These are phyloP conservation scores for Nomada goodeniana DNA, from an alignment of 2,888 invertebrate species.

Conservation along the genomic window DNA sequence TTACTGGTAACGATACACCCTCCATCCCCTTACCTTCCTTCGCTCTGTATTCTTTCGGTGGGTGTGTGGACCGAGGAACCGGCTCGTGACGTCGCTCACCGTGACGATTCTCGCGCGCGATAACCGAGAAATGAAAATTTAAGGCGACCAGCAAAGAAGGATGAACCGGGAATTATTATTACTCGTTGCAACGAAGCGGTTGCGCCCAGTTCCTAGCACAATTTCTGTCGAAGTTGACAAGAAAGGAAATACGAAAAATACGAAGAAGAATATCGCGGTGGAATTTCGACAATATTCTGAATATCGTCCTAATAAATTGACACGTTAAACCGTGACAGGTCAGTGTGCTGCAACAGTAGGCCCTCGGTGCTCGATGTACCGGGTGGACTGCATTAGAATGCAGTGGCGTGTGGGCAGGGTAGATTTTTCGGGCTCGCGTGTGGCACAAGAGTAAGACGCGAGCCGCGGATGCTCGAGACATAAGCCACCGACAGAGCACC, in stretches of 20 bases:
- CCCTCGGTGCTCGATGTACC: constrained; percentile 2
- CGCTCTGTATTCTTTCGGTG: background rate
- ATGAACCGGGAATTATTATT: background rate
- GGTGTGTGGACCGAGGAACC: background rate
- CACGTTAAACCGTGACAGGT: constrained; percentile 1
- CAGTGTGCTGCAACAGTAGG: background rate
- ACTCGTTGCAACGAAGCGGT: too few species aligned
- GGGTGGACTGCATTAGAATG: constrained; percentile 47
- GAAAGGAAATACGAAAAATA: background rate
- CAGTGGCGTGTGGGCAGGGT: constrained; percentile 59
- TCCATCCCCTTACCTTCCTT: too few species aligned
- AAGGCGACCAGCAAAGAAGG: background rate
- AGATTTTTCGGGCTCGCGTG: constrained; percentile 69
- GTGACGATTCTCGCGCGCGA: constrained; percentile 49
- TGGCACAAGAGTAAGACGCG: constrained; percentile 69
- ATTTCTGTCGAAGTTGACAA: background rate
- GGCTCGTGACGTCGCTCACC: constrained; percentile 48
- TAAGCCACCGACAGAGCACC: constrained; percentile 65
- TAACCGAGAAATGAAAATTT: constrained; percentile 36
- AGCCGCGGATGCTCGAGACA: constrained; percentile 71
- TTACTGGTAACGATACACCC: constrained; percentile 64
- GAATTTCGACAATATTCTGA: background rate
- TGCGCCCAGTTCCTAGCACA: too few species aligned
- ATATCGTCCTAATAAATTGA: constrained; percentile 6
- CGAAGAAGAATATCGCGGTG: background rate